phyloP scores from a whole-genome alignment of 2,797 vertebrate genomes.

The Acropternis orthonyx region DNA sequence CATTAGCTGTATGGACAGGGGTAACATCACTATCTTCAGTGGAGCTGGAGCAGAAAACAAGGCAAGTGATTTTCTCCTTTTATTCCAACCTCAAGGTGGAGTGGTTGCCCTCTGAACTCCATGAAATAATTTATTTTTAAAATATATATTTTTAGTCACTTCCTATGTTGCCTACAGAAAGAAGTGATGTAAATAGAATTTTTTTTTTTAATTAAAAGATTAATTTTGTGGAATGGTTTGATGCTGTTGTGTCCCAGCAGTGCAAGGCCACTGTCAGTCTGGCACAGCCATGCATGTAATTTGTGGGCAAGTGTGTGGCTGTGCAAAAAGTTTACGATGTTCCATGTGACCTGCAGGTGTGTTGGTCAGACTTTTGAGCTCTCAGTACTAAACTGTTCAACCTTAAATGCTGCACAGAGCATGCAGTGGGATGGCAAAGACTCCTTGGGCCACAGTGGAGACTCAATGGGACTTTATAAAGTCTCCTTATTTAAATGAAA shows the following conservation, averaged over 20 bases:
- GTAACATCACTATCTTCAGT: neutral
- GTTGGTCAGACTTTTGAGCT: neutral
- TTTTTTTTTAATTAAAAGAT: neutral
- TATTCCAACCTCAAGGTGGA: neutral
- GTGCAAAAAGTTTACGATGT: neutral
- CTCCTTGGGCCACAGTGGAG: neutral
- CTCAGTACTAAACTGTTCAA: neutral
- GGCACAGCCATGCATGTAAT: neutral
- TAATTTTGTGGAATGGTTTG: rapidly evolving
- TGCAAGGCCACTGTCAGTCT: neutral
- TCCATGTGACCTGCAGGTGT: neutral
- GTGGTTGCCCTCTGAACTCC: neutral
- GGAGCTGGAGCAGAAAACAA: neutral
- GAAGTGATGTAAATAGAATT: neutral
- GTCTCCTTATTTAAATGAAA: neutral
- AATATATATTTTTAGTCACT: neutral
- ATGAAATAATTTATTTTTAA: neutral
- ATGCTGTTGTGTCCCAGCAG: neutral
- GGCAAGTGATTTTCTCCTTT: neutral
- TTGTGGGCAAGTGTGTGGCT: neutral
- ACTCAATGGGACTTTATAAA: neutral
- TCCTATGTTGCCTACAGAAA: neutral
- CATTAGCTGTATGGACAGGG: neutral
- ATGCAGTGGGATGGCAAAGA: neutral
- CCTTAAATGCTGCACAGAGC: neutral